Conservation (phyloP, 2,113 vertebrate genomes). For the Apodemus speciosus region DNA sequence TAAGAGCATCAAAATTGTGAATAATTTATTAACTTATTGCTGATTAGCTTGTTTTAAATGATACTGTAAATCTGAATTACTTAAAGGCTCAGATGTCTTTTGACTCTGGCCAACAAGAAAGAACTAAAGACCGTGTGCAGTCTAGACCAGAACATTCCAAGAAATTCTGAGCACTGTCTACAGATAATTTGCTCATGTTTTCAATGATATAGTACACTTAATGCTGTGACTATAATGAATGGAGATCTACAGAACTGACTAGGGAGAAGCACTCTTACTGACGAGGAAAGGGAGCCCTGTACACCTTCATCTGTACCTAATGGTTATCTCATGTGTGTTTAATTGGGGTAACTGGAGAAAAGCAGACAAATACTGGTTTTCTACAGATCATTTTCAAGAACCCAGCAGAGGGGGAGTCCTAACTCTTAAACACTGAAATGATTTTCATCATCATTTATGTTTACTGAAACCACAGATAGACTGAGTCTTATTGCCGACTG, state of each 20-base stretch:
- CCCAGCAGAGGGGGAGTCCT: background rate
- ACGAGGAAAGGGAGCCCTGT: background rate
- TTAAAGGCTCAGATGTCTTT: background rate
- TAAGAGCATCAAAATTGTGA: background rate
- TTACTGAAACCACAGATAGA: background rate
- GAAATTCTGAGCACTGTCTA: background rate
- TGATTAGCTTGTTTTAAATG: background rate
- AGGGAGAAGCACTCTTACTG: background rate
- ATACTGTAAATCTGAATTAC: background rate
- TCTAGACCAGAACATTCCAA: background rate
- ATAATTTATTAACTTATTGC: background rate
- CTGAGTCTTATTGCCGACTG: background rate
- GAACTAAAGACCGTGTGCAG: too few species aligned
- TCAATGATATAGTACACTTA: background rate
- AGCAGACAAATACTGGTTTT: background rate
- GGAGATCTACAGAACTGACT: background rate
- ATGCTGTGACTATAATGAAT: background rate
- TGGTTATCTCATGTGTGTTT: background rate
- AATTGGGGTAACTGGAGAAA: background rate
- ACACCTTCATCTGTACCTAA: background rate
- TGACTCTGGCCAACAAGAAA: background rate
- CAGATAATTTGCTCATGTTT: background rate
- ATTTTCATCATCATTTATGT: background rate
- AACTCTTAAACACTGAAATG: background rate
- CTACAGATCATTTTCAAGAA: background rate